A percentile compares a stretch with the other conserved stretches of the same genome.
These are phyloP conservation scores for Phenganax subtilis DNA, from an alignment of 92 coral and sea anemone genomes.

Conservation along the genomic window DNA sequence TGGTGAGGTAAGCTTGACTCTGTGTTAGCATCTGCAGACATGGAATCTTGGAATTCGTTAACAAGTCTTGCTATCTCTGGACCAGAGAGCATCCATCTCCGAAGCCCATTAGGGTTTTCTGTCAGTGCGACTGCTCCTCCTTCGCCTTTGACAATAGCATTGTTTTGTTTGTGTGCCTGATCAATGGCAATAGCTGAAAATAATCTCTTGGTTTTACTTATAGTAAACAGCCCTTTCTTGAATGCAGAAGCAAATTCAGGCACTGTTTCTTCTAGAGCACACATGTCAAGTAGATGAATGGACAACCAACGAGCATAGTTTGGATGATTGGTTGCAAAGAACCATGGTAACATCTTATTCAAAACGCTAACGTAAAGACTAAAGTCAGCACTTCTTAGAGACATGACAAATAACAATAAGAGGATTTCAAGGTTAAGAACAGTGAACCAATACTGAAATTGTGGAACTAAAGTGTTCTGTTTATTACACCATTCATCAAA, in stretches of 20 bases:
- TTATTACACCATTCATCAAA: slow-evolving; percentile 54
- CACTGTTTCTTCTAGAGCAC: slow-evolving; percentile 41
- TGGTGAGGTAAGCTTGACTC: slow-evolving; percentile 37
- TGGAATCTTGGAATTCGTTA: slow-evolving; percentile 39
- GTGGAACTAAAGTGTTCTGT: slow-evolving; percentile 39
- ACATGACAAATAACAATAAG: slow-evolving; percentile 1
- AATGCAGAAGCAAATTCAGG: slow-evolving; percentile 41
- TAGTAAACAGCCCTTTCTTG: slow-evolving; percentile 38
- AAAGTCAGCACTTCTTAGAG: slow-evolving; percentile 26
- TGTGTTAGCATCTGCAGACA: slow-evolving; percentile 12
- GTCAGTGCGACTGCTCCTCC: slow-evolving; percentile 57
- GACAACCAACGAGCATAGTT: slow-evolving; percentile 53
- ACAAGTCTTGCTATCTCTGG: slow-evolving; percentile 60
- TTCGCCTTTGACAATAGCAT: slow-evolving; percentile 55
- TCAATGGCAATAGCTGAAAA: slow-evolving; percentile 58
- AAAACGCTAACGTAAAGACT: neutral
- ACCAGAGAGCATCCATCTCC: slow-evolving; percentile 58
- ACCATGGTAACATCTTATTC: slow-evolving; percentile 49
- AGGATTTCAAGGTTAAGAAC: slow-evolving; percentile 19
- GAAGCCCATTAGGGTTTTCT: slow-evolving; percentile 52
- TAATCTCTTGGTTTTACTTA: slow-evolving; percentile 40
- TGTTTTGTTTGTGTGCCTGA: slow-evolving; percentile 59
- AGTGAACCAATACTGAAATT: slow-evolving; percentile 59
- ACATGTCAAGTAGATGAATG: slow-evolving; percentile 44
- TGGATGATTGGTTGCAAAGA: slow-evolving; percentile 42